phyloP scores from a whole-genome alignment of 2,113 vertebrate genomes.

The Myanophis thanlyinensis region DNA sequence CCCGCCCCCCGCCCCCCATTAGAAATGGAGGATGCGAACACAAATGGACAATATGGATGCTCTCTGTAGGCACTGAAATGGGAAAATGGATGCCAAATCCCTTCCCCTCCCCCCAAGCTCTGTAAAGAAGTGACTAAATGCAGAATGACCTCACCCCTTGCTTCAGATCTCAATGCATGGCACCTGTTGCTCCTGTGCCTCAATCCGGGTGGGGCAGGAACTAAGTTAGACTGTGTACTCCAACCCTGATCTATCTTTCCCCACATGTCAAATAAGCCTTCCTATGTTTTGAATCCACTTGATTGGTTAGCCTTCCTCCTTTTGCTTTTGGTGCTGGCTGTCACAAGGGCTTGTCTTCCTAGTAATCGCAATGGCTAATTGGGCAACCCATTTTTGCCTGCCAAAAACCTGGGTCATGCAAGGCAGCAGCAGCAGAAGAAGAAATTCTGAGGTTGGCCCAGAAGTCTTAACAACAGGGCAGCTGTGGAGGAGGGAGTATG shows the following conservation, averaged over 20 bases:
- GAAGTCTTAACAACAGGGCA: not conserved
- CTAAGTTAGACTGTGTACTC: not conserved
- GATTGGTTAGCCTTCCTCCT: not conserved
- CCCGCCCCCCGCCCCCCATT: accelerated
- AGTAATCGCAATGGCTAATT: not conserved
- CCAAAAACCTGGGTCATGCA: not conserved
- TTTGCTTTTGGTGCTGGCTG: not conserved
- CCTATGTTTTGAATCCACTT: not conserved
- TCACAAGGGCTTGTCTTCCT: not conserved
- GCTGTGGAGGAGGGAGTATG: not conserved
- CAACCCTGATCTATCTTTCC: not conserved
- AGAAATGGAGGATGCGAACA: not conserved
- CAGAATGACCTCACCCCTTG: not conserved
- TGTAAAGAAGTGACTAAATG: not conserved
- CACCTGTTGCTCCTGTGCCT: not conserved
- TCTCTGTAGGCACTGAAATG: not conserved
- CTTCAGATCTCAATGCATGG: not conserved
- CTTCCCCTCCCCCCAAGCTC: not conserved
- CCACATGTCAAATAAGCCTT: not conserved
- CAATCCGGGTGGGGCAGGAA: not conserved
- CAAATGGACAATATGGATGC: not conserved
- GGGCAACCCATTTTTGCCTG: not conserved
- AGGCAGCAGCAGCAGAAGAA: not conserved
- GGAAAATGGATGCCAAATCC: not conserved
- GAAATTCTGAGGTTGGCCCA: not conserved